Evolutionary conservation across 2,888 invertebrate species (phyloP).

Genomic region (Parnassius apollo): DNA sequence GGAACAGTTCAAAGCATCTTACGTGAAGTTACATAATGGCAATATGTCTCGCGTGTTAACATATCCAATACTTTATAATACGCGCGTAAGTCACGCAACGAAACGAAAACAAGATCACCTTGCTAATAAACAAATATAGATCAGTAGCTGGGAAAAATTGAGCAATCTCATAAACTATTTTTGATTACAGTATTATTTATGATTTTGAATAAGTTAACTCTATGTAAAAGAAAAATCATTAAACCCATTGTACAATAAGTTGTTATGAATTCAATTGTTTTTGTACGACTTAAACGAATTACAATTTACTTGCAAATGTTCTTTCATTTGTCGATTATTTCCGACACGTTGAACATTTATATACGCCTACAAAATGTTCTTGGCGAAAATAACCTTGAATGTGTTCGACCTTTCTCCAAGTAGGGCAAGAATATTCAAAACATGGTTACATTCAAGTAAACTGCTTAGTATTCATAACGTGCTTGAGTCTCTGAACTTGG

Average conservation of each 20-base stretch:
- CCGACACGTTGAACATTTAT: slow-evolving; percentile 17
- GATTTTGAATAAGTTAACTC: too few species aligned
- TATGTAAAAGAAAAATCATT: too few species aligned
- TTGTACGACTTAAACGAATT: neutral
- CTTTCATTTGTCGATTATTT: slow-evolving; percentile 8
- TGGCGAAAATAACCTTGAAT: slow-evolving; percentile 25
- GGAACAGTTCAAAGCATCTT: slow-evolving; percentile 17
- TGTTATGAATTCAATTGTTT: too few species aligned
- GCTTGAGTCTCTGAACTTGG: slow-evolving; percentile 13
- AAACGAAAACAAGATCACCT: slow-evolving; percentile 21
- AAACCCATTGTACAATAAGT: too few species aligned
- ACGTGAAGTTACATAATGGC: slow-evolving; percentile 18
- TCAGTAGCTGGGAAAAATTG: too few species aligned
- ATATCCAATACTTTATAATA: slow-evolving; percentile 19
- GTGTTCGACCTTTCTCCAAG: slow-evolving; percentile 22
- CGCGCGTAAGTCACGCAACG: slow-evolving; percentile 20
- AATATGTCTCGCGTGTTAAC: slow-evolving; percentile 23
- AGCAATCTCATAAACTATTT: too few species aligned
- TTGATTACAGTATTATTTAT: too few species aligned
- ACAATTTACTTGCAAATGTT: slow-evolving; percentile 10
- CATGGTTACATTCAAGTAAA: slow-evolving; percentile 1
- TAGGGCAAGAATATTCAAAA: slow-evolving; percentile 20
- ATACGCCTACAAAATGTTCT: slow-evolving; percentile 16
- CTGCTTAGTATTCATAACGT: slow-evolving; percentile 23
- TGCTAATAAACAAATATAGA: neutral